Conservation (phyloP, 2,888 invertebrate species). For the Heliconius charithonia region DNA sequence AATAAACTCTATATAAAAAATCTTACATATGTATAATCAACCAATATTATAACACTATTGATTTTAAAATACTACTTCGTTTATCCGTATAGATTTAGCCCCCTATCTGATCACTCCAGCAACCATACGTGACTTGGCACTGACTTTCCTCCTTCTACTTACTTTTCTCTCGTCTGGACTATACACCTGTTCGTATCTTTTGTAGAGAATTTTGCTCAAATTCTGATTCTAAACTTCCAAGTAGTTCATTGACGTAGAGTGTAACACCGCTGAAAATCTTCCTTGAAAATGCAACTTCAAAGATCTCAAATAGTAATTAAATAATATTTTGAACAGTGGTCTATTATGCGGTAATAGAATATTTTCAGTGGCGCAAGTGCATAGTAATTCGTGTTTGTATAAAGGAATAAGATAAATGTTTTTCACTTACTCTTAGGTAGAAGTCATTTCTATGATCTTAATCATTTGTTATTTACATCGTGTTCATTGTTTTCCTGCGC, state of each 20-base stretch:
- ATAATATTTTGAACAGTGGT: neutral
- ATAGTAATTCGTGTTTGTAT: slow-evolving; percentile 43
- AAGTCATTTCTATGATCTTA: slow-evolving; percentile 24
- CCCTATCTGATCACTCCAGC: slow-evolving; percentile 35
- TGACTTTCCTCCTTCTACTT: slow-evolving; percentile 57
- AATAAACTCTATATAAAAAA: neutral
- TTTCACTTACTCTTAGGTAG: slow-evolving; percentile 23
- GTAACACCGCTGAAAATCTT: slow-evolving; percentile 52
- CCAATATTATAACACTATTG: neutral
- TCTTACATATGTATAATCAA: neutral
- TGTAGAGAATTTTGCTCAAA: slow-evolving; percentile 68
- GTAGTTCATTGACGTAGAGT: slow-evolving; percentile 54
- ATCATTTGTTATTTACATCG: slow-evolving; percentile 28
- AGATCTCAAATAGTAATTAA: neutral
- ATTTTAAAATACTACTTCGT: slow-evolving; percentile 25
- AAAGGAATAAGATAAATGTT: slow-evolving; percentile 20
- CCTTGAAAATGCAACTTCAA: slow-evolving; percentile 1
- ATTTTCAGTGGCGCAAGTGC: slow-evolving; percentile 41
- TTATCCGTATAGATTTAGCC: slow-evolving; percentile 42
- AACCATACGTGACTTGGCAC: slow-evolving; percentile 64
- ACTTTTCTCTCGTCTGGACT: slow-evolving; percentile 69
- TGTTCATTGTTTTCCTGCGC: slow-evolving; percentile 35
- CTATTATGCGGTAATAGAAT: slow-evolving; percentile 27
- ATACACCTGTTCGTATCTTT: slow-evolving; percentile 66
- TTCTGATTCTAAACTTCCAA: slow-evolving; percentile 57